Percentiles rank a stretch among this genome's conserved stretches.
phyloP scores from a whole-genome alignment of 2,113 vertebrate species.

The Hystrix brachyura region DNA sequence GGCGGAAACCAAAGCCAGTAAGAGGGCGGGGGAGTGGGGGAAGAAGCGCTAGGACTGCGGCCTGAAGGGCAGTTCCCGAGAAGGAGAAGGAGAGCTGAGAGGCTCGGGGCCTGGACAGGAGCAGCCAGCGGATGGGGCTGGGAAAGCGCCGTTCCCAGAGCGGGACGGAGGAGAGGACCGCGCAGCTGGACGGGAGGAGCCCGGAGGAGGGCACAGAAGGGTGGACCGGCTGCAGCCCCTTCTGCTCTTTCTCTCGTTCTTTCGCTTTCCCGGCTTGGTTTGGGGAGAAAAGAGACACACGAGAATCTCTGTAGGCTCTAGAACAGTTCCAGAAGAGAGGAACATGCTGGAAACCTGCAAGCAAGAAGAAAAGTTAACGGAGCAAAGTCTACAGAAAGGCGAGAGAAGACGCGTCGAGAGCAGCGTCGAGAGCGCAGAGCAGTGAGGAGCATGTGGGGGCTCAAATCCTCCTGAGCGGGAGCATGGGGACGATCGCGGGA shows the following conservation, averaged over 20 bases:
- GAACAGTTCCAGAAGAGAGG: not conserved
- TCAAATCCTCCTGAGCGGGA: not conserved
- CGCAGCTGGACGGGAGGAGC: not conserved
- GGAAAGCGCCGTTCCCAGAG: not conserved
- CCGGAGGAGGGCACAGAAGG: too few relatives aligned
- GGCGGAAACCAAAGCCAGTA: not conserved
- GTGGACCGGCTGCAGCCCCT: too few relatives aligned
- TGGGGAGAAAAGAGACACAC: not conserved
- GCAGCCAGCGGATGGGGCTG: not conserved
- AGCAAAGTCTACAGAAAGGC: not conserved
- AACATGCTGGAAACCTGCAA: not conserved
- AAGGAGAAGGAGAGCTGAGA: not conserved
- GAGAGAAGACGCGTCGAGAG: not conserved
- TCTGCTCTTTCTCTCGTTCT: not conserved
- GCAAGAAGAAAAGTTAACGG: not conserved
- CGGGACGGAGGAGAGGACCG: not conserved
- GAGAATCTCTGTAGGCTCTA: not conserved
- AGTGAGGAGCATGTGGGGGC: accelerated
- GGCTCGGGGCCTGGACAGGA: not conserved
- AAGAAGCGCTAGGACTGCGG: not conserved
- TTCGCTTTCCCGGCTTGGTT: not conserved
- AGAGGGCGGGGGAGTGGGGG: too few relatives aligned
- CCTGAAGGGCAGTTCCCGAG: too few relatives aligned
- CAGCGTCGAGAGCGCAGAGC: accelerated
- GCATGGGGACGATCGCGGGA: not conserved